Evolutionary conservation across 2,888 invertebrate species (phyloP).

Genomic region (Acrobasis suavella): DNA sequence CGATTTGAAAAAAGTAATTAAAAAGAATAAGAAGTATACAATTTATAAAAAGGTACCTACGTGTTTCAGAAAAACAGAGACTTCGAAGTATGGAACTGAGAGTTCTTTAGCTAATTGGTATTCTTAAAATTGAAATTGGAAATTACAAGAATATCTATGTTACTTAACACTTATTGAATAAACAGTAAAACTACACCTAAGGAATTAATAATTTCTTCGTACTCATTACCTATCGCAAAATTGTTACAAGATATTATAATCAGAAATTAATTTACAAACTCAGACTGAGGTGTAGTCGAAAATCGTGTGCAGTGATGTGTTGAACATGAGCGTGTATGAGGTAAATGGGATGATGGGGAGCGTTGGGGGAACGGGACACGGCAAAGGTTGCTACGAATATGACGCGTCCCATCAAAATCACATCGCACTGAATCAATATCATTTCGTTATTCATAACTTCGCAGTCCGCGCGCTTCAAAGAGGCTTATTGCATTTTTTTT

Average conservation of each 20-base stretch:
- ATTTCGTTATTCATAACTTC: conserved; percentile 23
- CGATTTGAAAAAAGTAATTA: too few relatives aligned
- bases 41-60: too few relatives aligned
- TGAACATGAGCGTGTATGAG: conserved; percentile 6
- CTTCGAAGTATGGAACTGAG: too few relatives aligned
- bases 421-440: conserved; percentile 21
- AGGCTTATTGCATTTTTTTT: conserved; percentile 16
- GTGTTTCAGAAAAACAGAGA: too few relatives aligned
- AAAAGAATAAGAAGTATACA: too few relatives aligned
- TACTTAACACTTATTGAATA: too few relatives aligned
- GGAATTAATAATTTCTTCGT: too few relatives aligned
- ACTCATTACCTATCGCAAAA: neutral
- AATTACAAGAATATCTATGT: too few relatives aligned
- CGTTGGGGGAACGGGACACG: neutral
- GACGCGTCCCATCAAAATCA: conserved; percentile 11
- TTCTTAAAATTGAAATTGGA: too few relatives aligned
- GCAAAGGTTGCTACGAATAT: conserved; percentile 4
- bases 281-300: neutral
- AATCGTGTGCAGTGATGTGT: conserved; percentile 10
- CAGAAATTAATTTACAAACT: neutral
- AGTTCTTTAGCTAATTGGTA: too few relatives aligned
- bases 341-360: conserved; percentile 9
- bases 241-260: neutral
- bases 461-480: conserved; percentile 8
- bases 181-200: too few relatives aligned